Base-by-base conservation (phyloP, 2,113 vertebrate genomes). In the Ia io region DNA sequence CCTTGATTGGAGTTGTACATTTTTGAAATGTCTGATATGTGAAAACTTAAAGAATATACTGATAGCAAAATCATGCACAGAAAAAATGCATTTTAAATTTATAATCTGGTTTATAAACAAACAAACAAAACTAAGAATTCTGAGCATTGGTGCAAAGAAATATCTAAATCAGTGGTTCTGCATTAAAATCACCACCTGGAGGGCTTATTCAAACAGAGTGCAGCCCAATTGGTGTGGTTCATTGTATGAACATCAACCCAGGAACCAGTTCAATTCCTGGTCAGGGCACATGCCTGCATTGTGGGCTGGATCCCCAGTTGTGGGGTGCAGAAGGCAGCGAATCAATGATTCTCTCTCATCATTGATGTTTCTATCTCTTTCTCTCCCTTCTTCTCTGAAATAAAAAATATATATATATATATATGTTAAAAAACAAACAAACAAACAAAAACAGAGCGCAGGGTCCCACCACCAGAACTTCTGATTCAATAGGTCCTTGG, bases 1-100 rank as follows among this genome's bases (percentile, higher is more conserved):
- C 73, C n/a, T 80, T n/a, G 9, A 80, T 49, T 25, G 25, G 13
- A 59, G 65, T 25, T 73, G 70, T 77, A 42, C 9, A 80, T 80
- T 93, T 87, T 88, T 79, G 14, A 93, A 88, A 80, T 63, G 86
- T 88, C 25, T 80, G n/a, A 35, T 79, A 13, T 32, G n/a, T 73
- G 25, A 51, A 70, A 93, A 80, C 32, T 65, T 49, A 71, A 87
- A 93, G 25, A 79, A 47, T 32, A 77, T 44, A 37, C 22, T 71
- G 63, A 42, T 49, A 71, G 71, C n/a, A 61, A 79, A 77, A 67
- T 37, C 63, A 71, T 61, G 67, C 32, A 80, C 17, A 49, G 51
- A 63, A 63, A 61, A 85, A 80, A 70, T 32, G 20, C 7, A 93
- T 61, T 87, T 93, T 73, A 73, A 80, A 80, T 88, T 51, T n/a